A percentile compares a stretch with the other conserved stretches of the same genome.
Conservation (phyloP, 2,113 vertebrate genomes). For the Sapayoa aenigma region DNA sequence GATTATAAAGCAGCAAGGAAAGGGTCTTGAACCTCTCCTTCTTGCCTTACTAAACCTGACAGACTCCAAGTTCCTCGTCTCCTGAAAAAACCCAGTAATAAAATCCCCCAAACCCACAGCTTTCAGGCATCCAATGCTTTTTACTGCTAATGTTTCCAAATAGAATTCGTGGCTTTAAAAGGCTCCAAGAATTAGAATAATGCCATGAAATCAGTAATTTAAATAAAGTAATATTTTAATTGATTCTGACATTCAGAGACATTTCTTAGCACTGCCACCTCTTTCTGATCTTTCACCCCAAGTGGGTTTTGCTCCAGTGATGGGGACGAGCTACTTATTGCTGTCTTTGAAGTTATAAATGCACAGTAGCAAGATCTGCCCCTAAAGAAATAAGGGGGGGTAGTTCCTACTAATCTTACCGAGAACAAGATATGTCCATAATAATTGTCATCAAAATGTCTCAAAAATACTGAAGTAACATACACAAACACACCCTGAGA, state of each 20-base stretch:
- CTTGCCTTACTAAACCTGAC: not conserved
- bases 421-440: not conserved
- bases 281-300: constrained; percentile 4
- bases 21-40: not conserved
- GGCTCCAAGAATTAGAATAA: not conserved
- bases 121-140: not conserved
- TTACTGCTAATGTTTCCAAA: not conserved
- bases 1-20: not conserved
- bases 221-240: constrained; percentile 54
- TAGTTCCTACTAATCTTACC: not conserved
- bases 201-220: not conserved
- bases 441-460: not conserved
- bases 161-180: not conserved
- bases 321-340: not conserved
- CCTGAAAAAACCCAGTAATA: not conserved
- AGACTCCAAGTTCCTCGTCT: not conserved
- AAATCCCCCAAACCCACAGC: not conserved
- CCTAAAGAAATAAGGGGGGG: not conserved
- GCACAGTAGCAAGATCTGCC: not conserved
- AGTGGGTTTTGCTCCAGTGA: not conserved
- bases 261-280: not conserved
- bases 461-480: not conserved
- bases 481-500: not conserved
- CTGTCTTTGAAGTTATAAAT: constrained; percentile 12
- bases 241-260: constrained; percentile 8